Base-by-base conservation (phyloP, 2,113 vertebrate genomes). In the Brachionichthys hirsutus region DNA sequence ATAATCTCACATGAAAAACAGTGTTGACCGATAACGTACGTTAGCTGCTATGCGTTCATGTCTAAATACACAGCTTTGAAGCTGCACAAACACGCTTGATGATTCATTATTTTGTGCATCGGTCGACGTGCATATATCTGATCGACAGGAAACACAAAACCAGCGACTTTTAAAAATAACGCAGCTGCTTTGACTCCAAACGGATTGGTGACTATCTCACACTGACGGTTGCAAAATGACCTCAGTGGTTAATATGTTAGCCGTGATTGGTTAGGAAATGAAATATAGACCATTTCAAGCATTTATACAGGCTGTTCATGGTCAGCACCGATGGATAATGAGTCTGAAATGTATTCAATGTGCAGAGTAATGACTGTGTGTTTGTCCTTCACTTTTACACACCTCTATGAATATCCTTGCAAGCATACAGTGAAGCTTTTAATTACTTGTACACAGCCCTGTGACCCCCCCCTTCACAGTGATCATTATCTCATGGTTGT, bases 401-500 rank as follows among this genome's bases (percentile, higher is more conserved):
- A 56, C 43, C 17, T 69, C 36, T 38, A 4, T 20, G 13, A 52
- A n/a, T 17, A 15, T 70, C 69, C 38, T 75, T 42, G 30, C 17
- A 13, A 66, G 70, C 59, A 57, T 68, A 76, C 20, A 68, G 54
- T 83, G 61, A 12, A 60, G 57, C 45, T 63, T 80, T 84, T 86
- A 89, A 87, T 87, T 84, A 79, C 75, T 83, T 62, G 48, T 69
- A 67, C 46, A 73, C 63, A 54, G 42, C 43, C 66, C 47, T 61
- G 41, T 62, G 52, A 62, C 58, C 22, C 45, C 58, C 22, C 45
- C 53, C 40, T 64, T 70, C 20, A 60, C 2, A 0, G 19, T 43
- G 11, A 65, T 57, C 64, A 73, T 71, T 43, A 54, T 62, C 75
- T 24, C 36, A 10, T 42, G 16, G 34, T 24, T 61, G 54, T 67